A percentile compares a stretch with the other conserved stretches of the same genome.
phyloP scores from a whole-genome alignment of 2,797 vertebrate species.

The Gymnothorax javanicus region DNA sequence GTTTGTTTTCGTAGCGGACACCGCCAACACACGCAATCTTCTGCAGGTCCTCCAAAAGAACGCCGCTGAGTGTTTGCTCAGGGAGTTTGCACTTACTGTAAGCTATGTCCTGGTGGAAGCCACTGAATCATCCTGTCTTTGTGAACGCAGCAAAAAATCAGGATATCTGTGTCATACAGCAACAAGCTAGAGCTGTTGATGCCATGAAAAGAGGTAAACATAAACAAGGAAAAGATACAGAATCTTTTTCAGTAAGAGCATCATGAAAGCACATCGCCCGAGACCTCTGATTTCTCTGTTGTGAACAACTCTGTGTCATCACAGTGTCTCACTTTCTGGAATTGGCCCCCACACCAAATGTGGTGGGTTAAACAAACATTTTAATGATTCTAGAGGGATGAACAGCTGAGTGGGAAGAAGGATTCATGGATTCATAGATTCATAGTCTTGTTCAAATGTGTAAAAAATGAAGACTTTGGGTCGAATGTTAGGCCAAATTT shows the following conservation, averaged over 20 bases:
- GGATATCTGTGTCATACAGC: not conserved
- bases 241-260: not conserved
- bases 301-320: not conserved
- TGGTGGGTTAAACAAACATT: too few relatives aligned
- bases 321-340: not conserved
- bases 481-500: not conserved
- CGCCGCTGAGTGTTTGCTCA: not conserved
- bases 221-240: not conserved
- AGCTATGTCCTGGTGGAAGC: too few relatives aligned
- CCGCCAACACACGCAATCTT: not conserved
- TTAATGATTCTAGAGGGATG: too few relatives aligned
- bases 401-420: not conserved
- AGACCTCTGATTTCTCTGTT: not conserved
- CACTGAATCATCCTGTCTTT: not conserved
- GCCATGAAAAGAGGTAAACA: not conserved
- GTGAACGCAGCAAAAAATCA: not conserved
- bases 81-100: not conserved
- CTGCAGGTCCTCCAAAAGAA: not conserved
- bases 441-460: not conserved
- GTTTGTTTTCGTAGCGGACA: not conserved
- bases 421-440: not conserved
- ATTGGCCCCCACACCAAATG: too few relatives aligned
- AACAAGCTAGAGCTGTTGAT: not conserved
- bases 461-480: not conserved
- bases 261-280: not conserved